These are phyloP conservation scores for Sinodicranocentrus sp. DNA, from an alignment of 2,888 invertebrate genomes.

Conservation along the genomic window DNA sequence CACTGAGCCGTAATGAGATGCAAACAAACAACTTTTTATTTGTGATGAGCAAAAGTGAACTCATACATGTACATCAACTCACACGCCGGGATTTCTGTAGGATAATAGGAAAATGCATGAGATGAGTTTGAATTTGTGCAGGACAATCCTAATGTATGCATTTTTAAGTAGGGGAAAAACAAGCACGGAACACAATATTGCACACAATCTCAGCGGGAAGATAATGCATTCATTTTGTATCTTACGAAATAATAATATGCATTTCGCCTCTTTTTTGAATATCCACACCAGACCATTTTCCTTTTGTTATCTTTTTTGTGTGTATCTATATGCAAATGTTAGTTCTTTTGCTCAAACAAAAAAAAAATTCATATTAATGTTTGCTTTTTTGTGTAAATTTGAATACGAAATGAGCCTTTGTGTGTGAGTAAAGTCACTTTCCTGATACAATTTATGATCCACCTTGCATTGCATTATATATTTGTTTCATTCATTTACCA, in stretches of 20 bases:
- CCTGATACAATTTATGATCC: constrained; percentile 21
- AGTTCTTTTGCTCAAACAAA: background rate
- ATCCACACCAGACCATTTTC: too few species aligned
- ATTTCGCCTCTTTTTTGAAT: too few species aligned
- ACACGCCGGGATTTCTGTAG: too few species aligned
- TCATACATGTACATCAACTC: too few species aligned
- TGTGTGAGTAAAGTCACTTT: background rate
- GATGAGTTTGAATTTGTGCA: too few species aligned
- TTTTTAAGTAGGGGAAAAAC: background rate
- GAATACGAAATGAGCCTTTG: constrained; percentile 20
- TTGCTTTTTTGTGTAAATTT: constrained; percentile 18
- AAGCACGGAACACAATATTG: background rate
- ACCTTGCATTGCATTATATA: background rate
- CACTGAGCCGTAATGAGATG: constrained; percentile 45
- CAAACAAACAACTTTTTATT: constrained; percentile 50
- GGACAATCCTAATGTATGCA: background rate
- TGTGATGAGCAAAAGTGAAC: constrained; percentile 8
- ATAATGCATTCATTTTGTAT: background rate
- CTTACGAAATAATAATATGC: background rate
- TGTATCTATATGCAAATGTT: background rate
- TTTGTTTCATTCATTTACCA: background rate
- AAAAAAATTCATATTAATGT: background rate
- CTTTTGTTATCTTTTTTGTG: too few species aligned
- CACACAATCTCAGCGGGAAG: background rate
- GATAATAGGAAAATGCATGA: too few species aligned